These are phyloP conservation scores for Bradypodion ventrale DNA, from an alignment of 2,797 vertebrate species.

Conservation along the genomic window DNA sequence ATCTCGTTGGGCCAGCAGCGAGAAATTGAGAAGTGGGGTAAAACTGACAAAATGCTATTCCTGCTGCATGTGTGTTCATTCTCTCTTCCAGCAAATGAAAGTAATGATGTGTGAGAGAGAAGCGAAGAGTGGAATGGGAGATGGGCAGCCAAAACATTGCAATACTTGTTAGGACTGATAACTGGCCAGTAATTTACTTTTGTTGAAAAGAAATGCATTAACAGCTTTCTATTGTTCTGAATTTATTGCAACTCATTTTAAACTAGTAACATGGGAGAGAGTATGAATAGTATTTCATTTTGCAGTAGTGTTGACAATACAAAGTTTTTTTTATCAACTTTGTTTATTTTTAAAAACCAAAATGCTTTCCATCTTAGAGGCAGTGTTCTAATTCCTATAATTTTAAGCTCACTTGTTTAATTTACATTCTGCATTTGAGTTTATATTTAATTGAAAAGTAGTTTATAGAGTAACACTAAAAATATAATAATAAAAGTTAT, in stretches of 20 bases:
- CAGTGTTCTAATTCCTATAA: no score
- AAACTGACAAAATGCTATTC: neutral
- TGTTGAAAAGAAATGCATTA: neutral
- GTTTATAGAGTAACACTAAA: neutral
- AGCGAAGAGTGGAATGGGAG: neutral
- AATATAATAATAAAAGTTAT: neutral
- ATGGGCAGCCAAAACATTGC: neutral
- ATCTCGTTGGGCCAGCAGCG: neutral
- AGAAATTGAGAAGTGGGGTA: neutral
- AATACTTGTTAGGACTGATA: neutral
- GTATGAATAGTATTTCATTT: neutral
- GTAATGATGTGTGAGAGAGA: neutral
- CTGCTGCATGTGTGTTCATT: neutral
- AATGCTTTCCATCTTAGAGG: neutral
- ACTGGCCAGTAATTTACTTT: neutral
- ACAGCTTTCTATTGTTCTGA: neutral
- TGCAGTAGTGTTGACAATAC: neutral
- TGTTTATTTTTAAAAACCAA: constrained; percentile 19
- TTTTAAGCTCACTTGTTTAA: neutral
- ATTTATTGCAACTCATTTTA: neutral
- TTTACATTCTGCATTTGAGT: neutral
- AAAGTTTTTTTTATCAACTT: neutral
- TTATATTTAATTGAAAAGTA: neutral
- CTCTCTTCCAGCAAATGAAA: neutral
- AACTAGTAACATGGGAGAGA: neutral